Evolutionary conservation across 2,888 invertebrate genomes (phyloP), one percentile per base, ranked within the genome.

Genomic region (Nesidiocoris tenuis): DNA sequence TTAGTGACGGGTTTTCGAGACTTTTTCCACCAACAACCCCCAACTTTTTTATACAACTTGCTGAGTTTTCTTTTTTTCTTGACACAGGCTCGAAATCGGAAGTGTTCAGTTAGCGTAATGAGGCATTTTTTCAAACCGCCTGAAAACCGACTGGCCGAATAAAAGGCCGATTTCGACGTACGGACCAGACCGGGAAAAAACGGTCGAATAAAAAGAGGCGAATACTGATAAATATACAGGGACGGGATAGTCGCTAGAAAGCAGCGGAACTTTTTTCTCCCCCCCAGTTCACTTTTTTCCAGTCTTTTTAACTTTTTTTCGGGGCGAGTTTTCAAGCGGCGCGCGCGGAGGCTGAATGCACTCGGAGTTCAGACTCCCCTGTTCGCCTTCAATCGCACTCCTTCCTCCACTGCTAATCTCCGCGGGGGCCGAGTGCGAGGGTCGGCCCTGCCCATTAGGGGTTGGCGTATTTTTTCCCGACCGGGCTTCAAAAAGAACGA

Each of bases 61-160:
- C 39, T 12, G 39, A 39, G 3, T 39, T 39, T 39, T 39, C 39
- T 12, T 39, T 39, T 39, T 39, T 39, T 39, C 39, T 39, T 39
- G 39, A 39, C 39, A 39, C 39, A 39, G 12, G 39, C 39, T 39
- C 39, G 39, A 39, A 67, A 54, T 19, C 54, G 67, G 67, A 67
- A 54, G 67, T 54, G 55, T 55, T 23, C 70, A 70, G 16, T 70
- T 57, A 57, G 70, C 24, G 59, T 21, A 70, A 70, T 70, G 70
- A 70, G 70, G 23, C 70, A 59, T 57, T 56, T 39, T 39, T 39
- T 39, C 39, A 39, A 39, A 12, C 39, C 39, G 3, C 39, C 12
- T 3, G 12, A 39, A n/a, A n/a, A n/a, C n/a, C n/a, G n/a, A 39
- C 39, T 12, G 39, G 12, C 39, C 12, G 39, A 39, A 39, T 39